A percentile compares a stretch with the other conserved stretches of the same genome.
phyloP scores from a whole-genome alignment of 2,797 vertebrate species.

The Pogoniulus pusillus region DNA sequence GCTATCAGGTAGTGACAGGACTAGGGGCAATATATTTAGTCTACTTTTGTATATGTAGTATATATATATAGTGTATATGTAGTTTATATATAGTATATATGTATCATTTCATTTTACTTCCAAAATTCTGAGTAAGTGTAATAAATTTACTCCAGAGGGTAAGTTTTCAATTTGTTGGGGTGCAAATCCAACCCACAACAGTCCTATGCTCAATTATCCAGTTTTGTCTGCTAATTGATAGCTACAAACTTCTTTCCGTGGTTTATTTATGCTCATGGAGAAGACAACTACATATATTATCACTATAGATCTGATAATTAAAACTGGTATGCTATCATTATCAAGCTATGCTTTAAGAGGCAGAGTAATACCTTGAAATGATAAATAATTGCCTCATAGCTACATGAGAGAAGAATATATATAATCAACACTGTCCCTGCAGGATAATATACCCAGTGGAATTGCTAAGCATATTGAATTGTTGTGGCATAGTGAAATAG shows the following conservation, averaged over 20 bases:
- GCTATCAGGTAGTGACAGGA: too few relatives aligned
- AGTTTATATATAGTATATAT: too few relatives aligned
- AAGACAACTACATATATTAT: neutral
- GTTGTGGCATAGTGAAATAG: neutral
- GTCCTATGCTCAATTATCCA: neutral
- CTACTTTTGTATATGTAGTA: too few relatives aligned
- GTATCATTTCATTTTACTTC: too few relatives aligned
- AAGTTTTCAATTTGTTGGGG: too few relatives aligned
- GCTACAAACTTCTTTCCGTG: neutral
- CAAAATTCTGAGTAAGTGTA: too few relatives aligned
- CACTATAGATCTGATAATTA: neutral
- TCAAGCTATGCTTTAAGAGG: neutral
- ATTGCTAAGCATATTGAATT: neutral
- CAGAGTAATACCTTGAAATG: neutral
- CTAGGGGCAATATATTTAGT: too few relatives aligned
- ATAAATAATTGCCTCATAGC: neutral
- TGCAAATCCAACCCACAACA: too few relatives aligned
- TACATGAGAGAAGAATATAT: neutral
- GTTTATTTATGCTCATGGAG: neutral
- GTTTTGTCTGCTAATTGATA: neutral
- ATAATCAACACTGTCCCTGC: neutral
- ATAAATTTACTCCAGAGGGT: too few relatives aligned
- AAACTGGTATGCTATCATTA: neutral
- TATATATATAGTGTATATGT: too few relatives aligned
- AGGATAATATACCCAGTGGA: neutral